Percentiles rank a stretch among this genome's conserved stretches.
Evolutionary conservation across 1,140 invertebrate genomes (phyloP).

Genomic region (Listronotus bonariensis): DNA sequence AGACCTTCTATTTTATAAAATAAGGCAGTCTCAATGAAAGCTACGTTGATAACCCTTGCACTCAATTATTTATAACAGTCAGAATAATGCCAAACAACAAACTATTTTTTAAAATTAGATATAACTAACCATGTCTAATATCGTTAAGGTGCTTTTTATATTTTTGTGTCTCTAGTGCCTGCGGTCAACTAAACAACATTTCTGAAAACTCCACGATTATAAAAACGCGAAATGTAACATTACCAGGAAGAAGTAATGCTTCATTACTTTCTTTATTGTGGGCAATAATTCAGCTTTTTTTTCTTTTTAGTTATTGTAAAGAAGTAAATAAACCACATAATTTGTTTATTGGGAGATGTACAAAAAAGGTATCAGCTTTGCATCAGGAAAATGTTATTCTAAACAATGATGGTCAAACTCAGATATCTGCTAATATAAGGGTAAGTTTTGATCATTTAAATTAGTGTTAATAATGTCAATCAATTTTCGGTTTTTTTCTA

Average conservation of each 20-base stretch:
- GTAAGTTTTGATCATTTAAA: slow-evolving; percentile 34
- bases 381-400: slow-evolving; percentile 50
- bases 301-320: slow-evolving; percentile 46
- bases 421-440: slow-evolving; percentile 44
- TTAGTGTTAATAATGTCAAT: slow-evolving; percentile 3
- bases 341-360: slow-evolving; percentile 47
- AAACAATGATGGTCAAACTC: slow-evolving; percentile 47
- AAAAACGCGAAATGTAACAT: slow-evolving; percentile 10
- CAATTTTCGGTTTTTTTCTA: too few relatives aligned
- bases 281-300: not conserved
- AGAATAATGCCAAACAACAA: too few relatives aligned
- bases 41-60: slow-evolving; percentile 6
- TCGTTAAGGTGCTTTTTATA: too few relatives aligned
- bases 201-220: slow-evolving; percentile 4
- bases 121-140: too few relatives aligned
- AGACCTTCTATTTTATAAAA: too few relatives aligned
- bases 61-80: not conserved
- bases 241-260: slow-evolving; percentile 7
- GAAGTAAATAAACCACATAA: slow-evolving; percentile 46
- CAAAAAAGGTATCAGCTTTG: slow-evolving; percentile 38
- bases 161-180: not conserved
- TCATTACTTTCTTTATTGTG: not conserved
- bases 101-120: too few relatives aligned
- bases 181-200: not conserved
- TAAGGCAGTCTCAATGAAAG: not conserved